Conservation (phyloP, 92 coral and sea anemone species). For the Muricea muricata region DNA sequence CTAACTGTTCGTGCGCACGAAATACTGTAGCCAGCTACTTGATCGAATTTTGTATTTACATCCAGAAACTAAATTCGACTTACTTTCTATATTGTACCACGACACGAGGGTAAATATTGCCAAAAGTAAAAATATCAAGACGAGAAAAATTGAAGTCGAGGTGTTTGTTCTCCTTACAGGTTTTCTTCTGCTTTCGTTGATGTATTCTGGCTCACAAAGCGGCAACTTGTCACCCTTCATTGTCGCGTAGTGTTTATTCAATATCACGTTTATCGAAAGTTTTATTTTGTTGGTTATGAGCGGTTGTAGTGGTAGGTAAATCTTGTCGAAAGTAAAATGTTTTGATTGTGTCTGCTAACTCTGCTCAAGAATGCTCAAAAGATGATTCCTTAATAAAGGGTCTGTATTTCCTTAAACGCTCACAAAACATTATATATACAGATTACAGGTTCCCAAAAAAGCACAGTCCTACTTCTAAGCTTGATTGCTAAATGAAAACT, state of each 20-base stretch:
- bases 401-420: not conserved
- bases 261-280: too few species aligned
- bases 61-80: not conserved
- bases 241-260: not conserved
- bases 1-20: too few species aligned
- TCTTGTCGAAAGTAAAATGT: too few species aligned
- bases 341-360: too few species aligned
- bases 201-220: constrained; percentile 4
- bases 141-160: not conserved
- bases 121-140: not conserved
- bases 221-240: not conserved
- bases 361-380: too few species aligned
- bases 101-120: not conserved
- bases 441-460: too few species aligned
- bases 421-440: too few species aligned
- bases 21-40: too few species aligned
- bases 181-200: not conserved
- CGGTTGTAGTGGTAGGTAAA: too few species aligned
- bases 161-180: not conserved
- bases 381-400: not conserved
- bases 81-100: not conserved
- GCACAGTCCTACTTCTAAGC: too few species aligned
- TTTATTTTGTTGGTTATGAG: too few species aligned
- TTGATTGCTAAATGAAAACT: too few species aligned
- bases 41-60: not conserved